These are phyloP conservation scores for Athalia rosae DNA, from an alignment of 2,888 invertebrate genomes.

Conservation along the genomic window DNA sequence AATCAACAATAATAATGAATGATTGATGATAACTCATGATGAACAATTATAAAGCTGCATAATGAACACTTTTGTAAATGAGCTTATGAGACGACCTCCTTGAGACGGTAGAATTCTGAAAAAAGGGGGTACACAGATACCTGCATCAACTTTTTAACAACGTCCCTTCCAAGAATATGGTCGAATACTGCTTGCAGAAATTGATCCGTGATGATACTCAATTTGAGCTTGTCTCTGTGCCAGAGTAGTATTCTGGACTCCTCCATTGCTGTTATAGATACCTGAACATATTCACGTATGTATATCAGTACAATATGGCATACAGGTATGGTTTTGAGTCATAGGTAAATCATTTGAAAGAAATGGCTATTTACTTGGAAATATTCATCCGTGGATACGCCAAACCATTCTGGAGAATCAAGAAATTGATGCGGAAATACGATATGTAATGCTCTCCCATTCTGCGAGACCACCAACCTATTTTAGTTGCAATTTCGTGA, in stretches of 20 bases:
- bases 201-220: conserved; percentile 88
- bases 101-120: not conserved
- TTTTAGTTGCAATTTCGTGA: conserved; percentile 58
- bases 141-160: conserved; percentile 91
- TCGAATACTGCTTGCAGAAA: conserved; percentile 91
- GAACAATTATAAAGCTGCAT: no score
- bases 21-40: not conserved
- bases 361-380: conserved; percentile 80
- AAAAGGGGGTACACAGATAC: conserved; percentile 72
- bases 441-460: conserved; percentile 88
- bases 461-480: conserved; percentile 90
- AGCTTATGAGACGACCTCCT: no score
- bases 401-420: conserved; percentile 93
- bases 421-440: conserved; percentile 92
- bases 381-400: conserved; percentile 89
- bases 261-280: conserved; percentile 91
- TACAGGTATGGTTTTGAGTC: not conserved
- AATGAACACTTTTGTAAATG: no score
- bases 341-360: not conserved
- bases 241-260: conserved; percentile 88
- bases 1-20: not conserved
- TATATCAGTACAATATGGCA: not conserved
- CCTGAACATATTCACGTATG: conserved; percentile 74
- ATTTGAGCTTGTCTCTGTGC: conserved; percentile 90
- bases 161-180: conserved; percentile 89